Base-by-base conservation (phyloP, 2,113 vertebrate species). In the Cariama cristata region DNA sequence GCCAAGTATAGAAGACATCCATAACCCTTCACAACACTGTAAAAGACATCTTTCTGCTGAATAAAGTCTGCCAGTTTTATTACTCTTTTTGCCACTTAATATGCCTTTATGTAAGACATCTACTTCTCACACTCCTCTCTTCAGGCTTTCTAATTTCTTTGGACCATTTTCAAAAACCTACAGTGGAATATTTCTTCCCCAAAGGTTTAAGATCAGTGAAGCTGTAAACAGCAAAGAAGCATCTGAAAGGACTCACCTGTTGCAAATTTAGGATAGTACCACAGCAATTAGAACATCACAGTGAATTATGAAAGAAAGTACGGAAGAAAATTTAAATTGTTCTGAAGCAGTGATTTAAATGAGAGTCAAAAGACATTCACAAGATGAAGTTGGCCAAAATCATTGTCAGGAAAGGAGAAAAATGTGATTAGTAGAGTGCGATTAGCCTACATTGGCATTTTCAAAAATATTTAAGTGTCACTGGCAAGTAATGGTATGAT, bases 71-170 rank as follows among this genome's bases (percentile, higher is more conserved):
- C 42, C 55, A 76, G 35, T 79, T 75, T 93, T 83, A 86, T 94
- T 93, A 94, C 93, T 87, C 44, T 86, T 81, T 91, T 80, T 86
- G 52, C 67, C 38, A 56, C 62, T 95, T 86, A 94, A 66, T 90
- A 76, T 72, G n/a, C 14, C 35, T 88, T 94, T 88, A 63, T 84
- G 76, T 72, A 79, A 90, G 50, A 40, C 28, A 74, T 44, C 19
- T 76, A 56, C 35, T 74, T 14, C 16, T 72, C 26, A 67, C 20
- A 32, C 9, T 40, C 14, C 12, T 77, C 59, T 88, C 79, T 89
- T 94, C 38, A 74, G 64, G 67, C 40, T 68, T 82, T 44, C 22
- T 71, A 18, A 52, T 84, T 86, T 69, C 45, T 79, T 82, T 82
- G 55, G 44, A 88, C 8, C 7, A 44, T 87, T 94, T 80, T 33